A percentile compares a stretch with the other conserved stretches of the same genome.
phyloP scores from a whole-genome alignment of 2,888 invertebrate genomes.

The Netelia melanura region DNA sequence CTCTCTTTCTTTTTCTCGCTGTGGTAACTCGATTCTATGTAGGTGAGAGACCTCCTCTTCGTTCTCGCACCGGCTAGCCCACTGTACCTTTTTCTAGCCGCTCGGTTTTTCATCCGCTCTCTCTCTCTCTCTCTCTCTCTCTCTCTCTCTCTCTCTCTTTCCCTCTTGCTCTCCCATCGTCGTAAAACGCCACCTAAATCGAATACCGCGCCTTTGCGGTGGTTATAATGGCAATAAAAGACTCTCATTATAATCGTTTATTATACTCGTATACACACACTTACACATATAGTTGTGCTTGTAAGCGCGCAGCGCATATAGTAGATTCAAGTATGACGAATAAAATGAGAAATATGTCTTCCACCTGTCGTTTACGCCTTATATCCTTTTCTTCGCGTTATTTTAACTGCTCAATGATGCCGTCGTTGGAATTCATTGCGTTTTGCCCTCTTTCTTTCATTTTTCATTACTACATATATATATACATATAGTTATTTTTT shows the following conservation, averaged over 20 bases:
- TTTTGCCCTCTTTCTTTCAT: conserved; percentile 29
- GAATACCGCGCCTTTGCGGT: conserved; percentile 69
- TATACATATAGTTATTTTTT: not conserved
- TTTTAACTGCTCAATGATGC: conserved; percentile 59
- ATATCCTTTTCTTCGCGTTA: conserved; percentile 48
- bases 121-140: conserved; percentile 2
- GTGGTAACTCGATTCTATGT: conserved; percentile 63
- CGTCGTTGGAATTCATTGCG: conserved; percentile 46
- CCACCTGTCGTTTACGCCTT: conserved; percentile 52
- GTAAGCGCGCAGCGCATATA: too few species aligned
- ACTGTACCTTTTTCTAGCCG: conserved; percentile 36
- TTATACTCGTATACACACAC: conserved; percentile 49
- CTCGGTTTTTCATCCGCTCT: not conserved
- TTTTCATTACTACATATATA: conserved; percentile 17
- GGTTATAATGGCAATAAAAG: conserved; percentile 72
- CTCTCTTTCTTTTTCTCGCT: not conserved
- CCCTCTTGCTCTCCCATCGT: conserved; percentile 41
- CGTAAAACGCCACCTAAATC: conserved; percentile 71
- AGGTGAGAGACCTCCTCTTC: conserved; percentile 47
- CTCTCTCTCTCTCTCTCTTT: conserved; percentile 22
- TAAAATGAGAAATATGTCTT: conserved; percentile 58
- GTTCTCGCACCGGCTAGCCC: conserved; percentile 39
- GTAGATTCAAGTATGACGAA: conserved; percentile 28
- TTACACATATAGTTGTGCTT: not conserved
- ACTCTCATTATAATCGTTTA: conserved; percentile 71